Evolutionary conservation across 2,797 vertebrate genomes (phyloP), one percentile per base, ranked within the genome.

Genomic region (Helicolenus hilgendorfi): DNA sequence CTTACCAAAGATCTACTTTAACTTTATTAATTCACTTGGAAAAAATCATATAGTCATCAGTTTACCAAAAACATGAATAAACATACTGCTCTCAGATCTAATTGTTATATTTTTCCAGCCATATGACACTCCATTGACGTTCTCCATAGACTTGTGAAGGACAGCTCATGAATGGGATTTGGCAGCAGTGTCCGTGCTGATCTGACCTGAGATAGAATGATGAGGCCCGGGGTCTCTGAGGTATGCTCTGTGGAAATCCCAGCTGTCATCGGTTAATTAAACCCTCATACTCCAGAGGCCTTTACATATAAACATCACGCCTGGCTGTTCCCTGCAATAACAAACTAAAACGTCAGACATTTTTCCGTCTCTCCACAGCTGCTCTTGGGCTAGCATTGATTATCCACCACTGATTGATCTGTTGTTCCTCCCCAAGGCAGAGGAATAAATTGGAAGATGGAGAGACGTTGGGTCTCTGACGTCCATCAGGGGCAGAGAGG

Each of bases 201-300:
- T 93, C 82, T 91, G 82, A 90, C 88, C 79, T 82, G 59, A 77
- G 80, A 83, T 72, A 85, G 85, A 87, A 79, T 81, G 84, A 92
- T 86, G 86, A 92, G 91, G 77, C 87, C 89, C 74, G 53, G 49
- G 31, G 81, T 89, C 83, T 88, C 84, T 53, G 79, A 87, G 86
- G 82, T 83, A 77, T 88, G 71, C 77, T 85, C 38, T 84, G 58
- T 84, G 77, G 84, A 93, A 94, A 92, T 92, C 87, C 88, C 83
- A 89, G 90, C 88, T 91, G 87, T 89, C 90, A 90, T 89, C 90
- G 87, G 84, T 93, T 93, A 90, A 94, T 95, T 94, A 91, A 94
- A 92, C 86, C 77, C 59, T 87, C 65, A 75, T 81, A 92, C 92
- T 91, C 88, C 69, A 89, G 89, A 94, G 88, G 82, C 92, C 79